These are phyloP conservation scores for Enoplosus armatus DNA, from an alignment of 2,797 vertebrate species.

Conservation along the genomic window DNA sequence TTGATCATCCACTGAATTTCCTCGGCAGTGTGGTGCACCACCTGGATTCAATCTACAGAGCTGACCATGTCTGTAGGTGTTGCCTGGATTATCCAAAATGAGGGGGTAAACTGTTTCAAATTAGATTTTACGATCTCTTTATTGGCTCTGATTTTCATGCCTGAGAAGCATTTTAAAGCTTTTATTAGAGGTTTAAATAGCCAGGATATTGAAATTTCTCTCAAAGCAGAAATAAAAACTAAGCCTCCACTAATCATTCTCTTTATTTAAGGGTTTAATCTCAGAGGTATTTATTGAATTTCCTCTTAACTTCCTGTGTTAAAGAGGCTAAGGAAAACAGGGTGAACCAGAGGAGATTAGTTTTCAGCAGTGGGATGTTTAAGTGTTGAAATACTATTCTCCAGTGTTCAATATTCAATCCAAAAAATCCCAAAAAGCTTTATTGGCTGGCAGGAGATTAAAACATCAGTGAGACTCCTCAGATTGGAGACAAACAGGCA, in stretches of 20 bases:
- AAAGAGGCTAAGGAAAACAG: neutral
- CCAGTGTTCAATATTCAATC: neutral
- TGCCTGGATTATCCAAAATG: neutral
- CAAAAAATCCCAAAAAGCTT: neutral
- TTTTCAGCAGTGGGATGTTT: neutral
- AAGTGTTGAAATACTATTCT: neutral
- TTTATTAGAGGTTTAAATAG: slow-evolving; percentile 23
- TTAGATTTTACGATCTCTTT: neutral
- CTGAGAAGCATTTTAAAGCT: neutral
- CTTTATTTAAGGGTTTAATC: slow-evolving; percentile 32
- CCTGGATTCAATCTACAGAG: neutral
- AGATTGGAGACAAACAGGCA: neutral
- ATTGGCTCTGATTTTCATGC: neutral
- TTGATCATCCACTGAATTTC: neutral
- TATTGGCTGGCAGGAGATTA: neutral
- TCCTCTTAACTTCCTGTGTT: slow-evolving; percentile 24
- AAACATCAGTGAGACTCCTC: neutral
- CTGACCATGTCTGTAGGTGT: neutral
- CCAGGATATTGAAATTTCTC: slow-evolving; percentile 15
- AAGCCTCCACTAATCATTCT: neutral
- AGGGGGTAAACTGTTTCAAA: neutral
- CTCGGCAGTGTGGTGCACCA: neutral
- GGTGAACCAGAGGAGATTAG: neutral
- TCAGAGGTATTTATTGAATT: slow-evolving; percentile 23
- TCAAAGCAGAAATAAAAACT: slow-evolving; percentile 22